These are phyloP conservation scores for Pogonomyrmex barbatus DNA, from an alignment of 1,140 invertebrate genomes.

Conservation along the genomic window DNA sequence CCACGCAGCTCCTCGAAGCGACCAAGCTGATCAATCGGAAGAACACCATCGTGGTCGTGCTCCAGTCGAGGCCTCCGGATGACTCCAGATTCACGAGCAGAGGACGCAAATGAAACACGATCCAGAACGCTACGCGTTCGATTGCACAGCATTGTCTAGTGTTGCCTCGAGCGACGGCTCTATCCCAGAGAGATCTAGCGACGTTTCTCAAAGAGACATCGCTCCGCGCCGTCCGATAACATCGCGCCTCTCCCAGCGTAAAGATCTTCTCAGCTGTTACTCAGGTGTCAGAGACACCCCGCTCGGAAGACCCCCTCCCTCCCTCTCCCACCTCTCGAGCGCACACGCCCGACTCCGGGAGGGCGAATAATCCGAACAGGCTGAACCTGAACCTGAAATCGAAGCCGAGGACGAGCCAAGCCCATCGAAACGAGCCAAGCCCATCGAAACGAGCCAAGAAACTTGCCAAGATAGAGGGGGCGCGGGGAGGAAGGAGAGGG, in stretches of 20 bases:
- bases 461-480: neutral
- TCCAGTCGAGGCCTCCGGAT: neutral
- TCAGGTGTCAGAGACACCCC: conserved; percentile 19
- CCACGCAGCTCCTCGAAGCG: too few species aligned
- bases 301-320: neutral
- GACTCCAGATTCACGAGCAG: neutral
- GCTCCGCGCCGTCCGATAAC: neutral
- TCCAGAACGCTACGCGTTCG: neutral
- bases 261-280: conserved; percentile 33
- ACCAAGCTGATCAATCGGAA: neutral
- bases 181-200: neutral
- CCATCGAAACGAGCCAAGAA: too few species aligned
- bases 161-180: neutral
- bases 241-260: conserved; percentile 1
- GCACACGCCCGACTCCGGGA: conserved; percentile 1
- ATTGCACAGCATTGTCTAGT: neutral
- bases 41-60: neutral
- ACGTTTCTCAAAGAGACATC: neutral
- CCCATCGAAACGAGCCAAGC: conserved; percentile 14
- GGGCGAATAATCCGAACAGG: neutral
- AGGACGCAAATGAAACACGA: neutral
- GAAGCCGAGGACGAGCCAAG: conserved; percentile 17
- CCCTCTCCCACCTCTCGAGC: conserved; percentile 3
- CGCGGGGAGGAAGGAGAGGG: neutral
- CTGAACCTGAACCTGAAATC: conserved; percentile 24